These are phyloP conservation scores for Caenorhabditis sp. DNA, from an alignment of 2,888 invertebrate species.

Conservation along the genomic window DNA sequence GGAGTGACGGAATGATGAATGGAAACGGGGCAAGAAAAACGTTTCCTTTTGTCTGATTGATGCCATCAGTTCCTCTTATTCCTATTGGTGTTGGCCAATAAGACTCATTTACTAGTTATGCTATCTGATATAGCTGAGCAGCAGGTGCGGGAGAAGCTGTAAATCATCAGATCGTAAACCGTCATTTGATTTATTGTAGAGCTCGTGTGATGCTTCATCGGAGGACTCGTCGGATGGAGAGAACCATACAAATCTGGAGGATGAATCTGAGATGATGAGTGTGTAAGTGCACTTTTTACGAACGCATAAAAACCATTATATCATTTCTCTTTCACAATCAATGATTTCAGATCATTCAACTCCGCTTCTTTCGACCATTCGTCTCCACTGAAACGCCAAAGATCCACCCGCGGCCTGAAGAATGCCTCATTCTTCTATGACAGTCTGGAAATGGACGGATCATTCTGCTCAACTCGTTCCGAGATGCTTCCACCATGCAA, in stretches of 20 bases:
- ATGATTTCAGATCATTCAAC: conserved; percentile 64
- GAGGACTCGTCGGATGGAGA: conserved; percentile 77
- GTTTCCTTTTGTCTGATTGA: conserved; percentile 29
- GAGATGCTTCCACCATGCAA: conserved; percentile 69
- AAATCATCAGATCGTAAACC: conserved; percentile 38
- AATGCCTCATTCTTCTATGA: conserved; percentile 61
- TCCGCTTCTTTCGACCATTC: conserved; percentile 63
- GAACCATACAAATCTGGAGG: conserved; percentile 36
- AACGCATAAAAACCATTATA: too few relatives aligned
- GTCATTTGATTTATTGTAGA: conserved; percentile 66
- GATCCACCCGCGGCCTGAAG: conserved; percentile 59
- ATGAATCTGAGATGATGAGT: conserved; percentile 65
- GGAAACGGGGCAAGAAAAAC: conserved; percentile 17
- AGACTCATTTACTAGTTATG: conserved; percentile 5
- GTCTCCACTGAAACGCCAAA: conserved; percentile 65
- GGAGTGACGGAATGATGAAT: conserved; percentile 52
- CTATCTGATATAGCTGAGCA: conserved; percentile 37
- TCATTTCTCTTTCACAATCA: too few relatives aligned
- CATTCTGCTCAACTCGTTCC: conserved; percentile 76
- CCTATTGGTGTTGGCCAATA: not conserved
- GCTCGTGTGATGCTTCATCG: conserved; percentile 77
- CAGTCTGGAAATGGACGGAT: conserved; percentile 74
- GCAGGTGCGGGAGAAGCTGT: conserved; percentile 42
- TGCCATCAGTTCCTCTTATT: conserved; percentile 5
- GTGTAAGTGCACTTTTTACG: conserved; percentile 34